Evolutionary conservation across 2,797 vertebrate genomes (phyloP).

Genomic region (Okamejei kenojei): DNA sequence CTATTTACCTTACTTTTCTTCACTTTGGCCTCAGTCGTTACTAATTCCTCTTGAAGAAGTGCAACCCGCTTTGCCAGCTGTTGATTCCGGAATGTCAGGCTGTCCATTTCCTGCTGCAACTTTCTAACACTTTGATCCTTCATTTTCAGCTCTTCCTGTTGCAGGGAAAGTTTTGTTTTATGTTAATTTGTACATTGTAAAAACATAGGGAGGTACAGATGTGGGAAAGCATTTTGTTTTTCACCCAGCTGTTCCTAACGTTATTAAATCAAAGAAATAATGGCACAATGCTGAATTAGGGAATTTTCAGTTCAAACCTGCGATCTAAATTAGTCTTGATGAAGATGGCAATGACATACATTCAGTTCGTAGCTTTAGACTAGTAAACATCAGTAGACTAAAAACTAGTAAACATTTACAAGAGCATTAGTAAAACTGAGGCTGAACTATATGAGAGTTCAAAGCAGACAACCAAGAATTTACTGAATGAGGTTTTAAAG

Average conservation of each 20-base stretch:
- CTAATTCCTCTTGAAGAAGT: slow-evolving; percentile 86
- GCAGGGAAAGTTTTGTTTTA: slow-evolving; percentile 21
- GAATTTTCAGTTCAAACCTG: not conserved
- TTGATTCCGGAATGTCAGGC: slow-evolving; percentile 91
- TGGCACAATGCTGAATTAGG: not conserved
- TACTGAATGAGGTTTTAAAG: not conserved
- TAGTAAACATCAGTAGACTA: too few relatives aligned
- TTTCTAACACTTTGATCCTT: slow-evolving; percentile 89
- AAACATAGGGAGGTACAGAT: not conserved
- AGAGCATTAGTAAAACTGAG: too few relatives aligned
- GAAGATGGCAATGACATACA: too few relatives aligned
- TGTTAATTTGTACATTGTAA: not conserved
- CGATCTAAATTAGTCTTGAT: not conserved
- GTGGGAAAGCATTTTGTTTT: not conserved
- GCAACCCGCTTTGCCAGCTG: slow-evolving; percentile 93
- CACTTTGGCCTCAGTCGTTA: slow-evolving; percentile 71
- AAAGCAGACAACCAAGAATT: not conserved
- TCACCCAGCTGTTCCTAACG: too few relatives aligned
- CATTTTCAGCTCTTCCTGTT: slow-evolving; percentile 90
- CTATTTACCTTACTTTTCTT: slow-evolving; percentile 79
- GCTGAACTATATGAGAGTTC: not conserved
- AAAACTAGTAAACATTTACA: too few relatives aligned
- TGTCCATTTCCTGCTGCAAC: slow-evolving; percentile 97
- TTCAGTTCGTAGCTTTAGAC: too few relatives aligned
- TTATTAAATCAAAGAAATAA: not conserved